These are phyloP conservation scores for Eubucco bourcierii DNA, from an alignment of 2,113 vertebrate species.

Conservation along the genomic window DNA sequence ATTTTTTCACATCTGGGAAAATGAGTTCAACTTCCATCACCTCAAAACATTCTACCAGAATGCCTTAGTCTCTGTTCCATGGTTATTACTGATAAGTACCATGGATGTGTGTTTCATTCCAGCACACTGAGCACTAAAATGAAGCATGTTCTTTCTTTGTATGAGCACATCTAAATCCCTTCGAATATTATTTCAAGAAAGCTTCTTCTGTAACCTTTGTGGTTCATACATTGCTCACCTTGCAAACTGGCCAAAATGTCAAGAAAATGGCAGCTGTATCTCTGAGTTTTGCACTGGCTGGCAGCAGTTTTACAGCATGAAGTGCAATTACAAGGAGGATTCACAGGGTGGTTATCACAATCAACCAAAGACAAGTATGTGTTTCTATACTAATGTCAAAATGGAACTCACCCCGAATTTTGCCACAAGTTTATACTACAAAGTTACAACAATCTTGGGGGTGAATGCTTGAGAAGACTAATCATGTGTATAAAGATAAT, in stretches of 20 bases:
- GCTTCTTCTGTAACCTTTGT: background rate
- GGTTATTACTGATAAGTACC: background rate
- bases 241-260: rapidly evolving
- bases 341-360: rapidly evolving
- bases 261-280: background rate
- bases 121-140: background rate
- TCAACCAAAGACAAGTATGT: background rate
- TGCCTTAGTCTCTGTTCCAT: no score
- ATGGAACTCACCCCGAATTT: background rate
- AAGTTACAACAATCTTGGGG: background rate
- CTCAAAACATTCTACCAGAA: background rate
- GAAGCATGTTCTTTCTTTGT: background rate
- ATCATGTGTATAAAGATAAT: background rate
- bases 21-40: background rate
- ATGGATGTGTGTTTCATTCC: background rate
- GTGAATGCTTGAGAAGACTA: background rate
- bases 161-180: background rate
- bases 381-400: background rate
- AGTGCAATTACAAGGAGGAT: background rate
- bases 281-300: background rate
- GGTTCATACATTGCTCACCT: background rate
- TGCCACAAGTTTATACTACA: background rate
- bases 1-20: background rate
- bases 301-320: rapidly evolving
- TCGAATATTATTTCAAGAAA: background rate